A percentile compares a stretch with the other conserved stretches of the same genome.
Conservation (phyloP, 2,797 vertebrate genomes). For the Mustela erminea region DNA sequence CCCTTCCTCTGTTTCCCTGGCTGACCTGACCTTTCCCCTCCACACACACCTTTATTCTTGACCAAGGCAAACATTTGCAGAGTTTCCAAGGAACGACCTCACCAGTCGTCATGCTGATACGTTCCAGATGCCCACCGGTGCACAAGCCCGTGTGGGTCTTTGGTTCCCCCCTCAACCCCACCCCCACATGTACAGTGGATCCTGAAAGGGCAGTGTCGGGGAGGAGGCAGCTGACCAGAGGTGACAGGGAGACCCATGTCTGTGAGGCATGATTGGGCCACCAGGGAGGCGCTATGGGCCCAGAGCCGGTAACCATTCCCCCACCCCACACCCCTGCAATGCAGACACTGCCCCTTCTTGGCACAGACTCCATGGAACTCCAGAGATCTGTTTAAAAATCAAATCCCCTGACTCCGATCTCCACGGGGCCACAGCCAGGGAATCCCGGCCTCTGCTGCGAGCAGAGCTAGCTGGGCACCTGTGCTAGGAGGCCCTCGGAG, state of each 20-base stretch:
- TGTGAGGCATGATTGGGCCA: not conserved
- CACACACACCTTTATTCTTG: slow-evolving; percentile 55
- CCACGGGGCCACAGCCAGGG: not conserved
- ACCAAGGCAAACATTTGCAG: slow-evolving; percentile 74
- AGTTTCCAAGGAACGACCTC: slow-evolving; percentile 82
- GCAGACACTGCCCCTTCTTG: not conserved
- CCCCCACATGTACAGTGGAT: not conserved
- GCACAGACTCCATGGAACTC: not conserved
- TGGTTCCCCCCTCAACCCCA: not conserved
- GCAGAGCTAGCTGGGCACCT: fast-evolving
- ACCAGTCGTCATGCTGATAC: slow-evolving; percentile 79
- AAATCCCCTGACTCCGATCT: not conserved
- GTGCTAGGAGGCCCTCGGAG: not conserved
- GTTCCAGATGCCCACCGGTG: slow-evolving; percentile 81
- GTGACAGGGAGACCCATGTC: not conserved
- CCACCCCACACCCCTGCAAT: not conserved
- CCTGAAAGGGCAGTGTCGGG: not conserved
- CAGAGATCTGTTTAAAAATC: not conserved
- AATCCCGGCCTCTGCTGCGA: not conserved
- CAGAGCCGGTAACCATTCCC: not conserved
- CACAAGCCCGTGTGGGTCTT: slow-evolving; percentile 53
- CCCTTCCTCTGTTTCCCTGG: slow-evolving; percentile 19
- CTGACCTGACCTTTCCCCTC: slow-evolving; percentile 77
- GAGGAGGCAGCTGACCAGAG: not conserved
- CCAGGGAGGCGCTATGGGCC: not conserved